Base-by-base conservation (phyloP, 2,113 vertebrate genomes). In the Coracopsis vasa region DNA sequence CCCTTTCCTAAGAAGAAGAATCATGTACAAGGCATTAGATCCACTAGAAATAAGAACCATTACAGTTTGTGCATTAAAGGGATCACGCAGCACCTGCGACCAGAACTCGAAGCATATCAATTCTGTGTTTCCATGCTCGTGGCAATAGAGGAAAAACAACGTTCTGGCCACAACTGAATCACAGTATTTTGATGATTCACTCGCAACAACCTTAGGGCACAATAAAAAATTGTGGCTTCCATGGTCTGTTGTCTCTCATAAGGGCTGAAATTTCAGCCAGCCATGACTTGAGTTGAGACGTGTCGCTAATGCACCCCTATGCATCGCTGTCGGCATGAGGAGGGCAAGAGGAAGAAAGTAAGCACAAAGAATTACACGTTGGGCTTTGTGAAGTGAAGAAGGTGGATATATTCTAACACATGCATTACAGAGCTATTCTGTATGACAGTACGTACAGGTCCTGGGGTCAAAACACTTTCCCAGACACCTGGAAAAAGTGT, bases 131-230 rank as follows among this genome's bases (percentile, higher is more conserved):
- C 86, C 89, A 80, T 0, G 16, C 88, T 92, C 3, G 4, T 73
- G 78, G 90, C 86, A 92, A 71, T 78, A 82, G 64, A 80, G 69
- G 48, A 83, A 83, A 97, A 92, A 87, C 77, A 75, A 85, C 1
- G 2, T 82, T 85, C 94, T 45, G 58, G 70, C 75, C 94, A 80
- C 94, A 92, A 82, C 41, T 77, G 94, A 95, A 90, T 92, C 90
- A 89, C 77, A 84, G 54, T 60, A 23, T 94, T 93, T 60, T 88
- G 86, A 95, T 93, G 95, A 96, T 93, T 94, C 82, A 88, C 75
- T 94, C 16, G 9, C 90, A 93, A 88, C 85, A 80, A 88, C 93
- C 93, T 51, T 44, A 93, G 94, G 88, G 92, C 75, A 80, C 71
- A 95, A 90, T 92, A 94, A 96, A 94, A 88, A 92, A 73, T 48